A percentile compares a stretch with the other conserved stretches of the same genome.
phyloP scores from a whole-genome alignment of 2,113 vertebrate genomes.

The Aramus guarauna region DNA sequence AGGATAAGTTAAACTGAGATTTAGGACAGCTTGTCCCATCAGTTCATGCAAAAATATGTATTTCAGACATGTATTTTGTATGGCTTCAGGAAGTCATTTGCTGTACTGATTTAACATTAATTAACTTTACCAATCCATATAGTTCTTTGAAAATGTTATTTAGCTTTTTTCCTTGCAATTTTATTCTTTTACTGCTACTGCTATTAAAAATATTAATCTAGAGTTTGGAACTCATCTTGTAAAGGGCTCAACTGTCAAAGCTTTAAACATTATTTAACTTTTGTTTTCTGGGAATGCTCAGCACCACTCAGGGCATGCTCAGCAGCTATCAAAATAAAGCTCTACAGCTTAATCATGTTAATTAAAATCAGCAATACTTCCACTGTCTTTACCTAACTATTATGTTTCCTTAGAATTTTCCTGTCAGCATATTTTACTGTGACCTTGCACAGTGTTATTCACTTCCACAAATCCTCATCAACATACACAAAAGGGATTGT shows the following conservation, averaged over 20 bases:
- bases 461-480: constrained; percentile 18
- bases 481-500: constrained; percentile 23
- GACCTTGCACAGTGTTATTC: not conserved
- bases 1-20: not conserved
- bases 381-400: not conserved
- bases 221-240: not conserved
- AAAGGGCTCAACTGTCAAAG: not conserved
- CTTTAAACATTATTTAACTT: not conserved
- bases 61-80: not conserved
- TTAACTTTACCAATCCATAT: not conserved
- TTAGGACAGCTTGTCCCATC: not conserved
- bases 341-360: not conserved
- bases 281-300: not conserved
- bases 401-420: not conserved
- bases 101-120: not conserved
- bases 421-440: not conserved
- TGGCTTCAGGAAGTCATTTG: not conserved
- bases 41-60: not conserved
- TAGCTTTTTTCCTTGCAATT: not conserved
- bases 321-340: not conserved
- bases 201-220: not conserved
- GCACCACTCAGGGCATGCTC: not conserved
- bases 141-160: not conserved
- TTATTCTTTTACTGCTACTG: not conserved
- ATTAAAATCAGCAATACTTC: not conserved